Percentiles rank a stretch among this genome's conserved stretches.
These are phyloP conservation scores for Leptogaster cylindrica DNA, from an alignment of 2,888 invertebrate genomes.

Conservation along the genomic window DNA sequence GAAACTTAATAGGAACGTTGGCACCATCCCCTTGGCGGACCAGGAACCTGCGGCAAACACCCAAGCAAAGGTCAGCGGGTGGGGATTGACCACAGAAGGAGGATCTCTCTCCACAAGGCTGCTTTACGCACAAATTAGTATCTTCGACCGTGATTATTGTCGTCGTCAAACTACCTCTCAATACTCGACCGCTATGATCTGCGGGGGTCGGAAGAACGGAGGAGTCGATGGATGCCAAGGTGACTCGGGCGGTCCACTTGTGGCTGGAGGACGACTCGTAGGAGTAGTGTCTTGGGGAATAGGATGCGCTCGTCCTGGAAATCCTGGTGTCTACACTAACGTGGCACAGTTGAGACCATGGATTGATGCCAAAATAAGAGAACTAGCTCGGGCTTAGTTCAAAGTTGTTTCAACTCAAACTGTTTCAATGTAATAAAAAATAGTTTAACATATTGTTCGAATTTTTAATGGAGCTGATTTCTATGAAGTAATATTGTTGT, in stretches of 20 bases:
- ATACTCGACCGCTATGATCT: conserved; percentile 60
- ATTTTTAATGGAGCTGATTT: no score
- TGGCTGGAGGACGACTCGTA: not conserved
- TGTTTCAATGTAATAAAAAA: no score
- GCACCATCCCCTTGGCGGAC: no score
- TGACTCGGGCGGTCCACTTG: conserved; percentile 21
- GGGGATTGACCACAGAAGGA: conserved; percentile 57
- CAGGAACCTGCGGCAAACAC: no score
- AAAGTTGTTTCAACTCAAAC: no score
- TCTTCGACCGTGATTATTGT: conserved; percentile 59
- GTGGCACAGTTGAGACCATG: conserved; percentile 1
- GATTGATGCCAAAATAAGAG: no score
- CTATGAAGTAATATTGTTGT: no score
- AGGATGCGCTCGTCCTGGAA: conserved; percentile 2
- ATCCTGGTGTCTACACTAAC: conserved; percentile 20
- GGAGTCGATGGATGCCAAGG: conserved; percentile 16
- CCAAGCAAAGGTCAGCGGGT: no score
- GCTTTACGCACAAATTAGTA: conserved; percentile 56
- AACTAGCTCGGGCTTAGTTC: no score
- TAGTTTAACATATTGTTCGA: no score
- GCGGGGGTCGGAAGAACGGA: conserved; percentile 59
- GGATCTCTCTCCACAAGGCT: conserved; percentile 56
- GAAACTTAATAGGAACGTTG: no score
- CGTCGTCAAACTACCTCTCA: conserved; percentile 52
- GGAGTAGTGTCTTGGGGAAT: conserved; percentile 24